phyloP scores from a whole-genome alignment of 2,888 invertebrate species.

The Notodonta dromedarius region DNA sequence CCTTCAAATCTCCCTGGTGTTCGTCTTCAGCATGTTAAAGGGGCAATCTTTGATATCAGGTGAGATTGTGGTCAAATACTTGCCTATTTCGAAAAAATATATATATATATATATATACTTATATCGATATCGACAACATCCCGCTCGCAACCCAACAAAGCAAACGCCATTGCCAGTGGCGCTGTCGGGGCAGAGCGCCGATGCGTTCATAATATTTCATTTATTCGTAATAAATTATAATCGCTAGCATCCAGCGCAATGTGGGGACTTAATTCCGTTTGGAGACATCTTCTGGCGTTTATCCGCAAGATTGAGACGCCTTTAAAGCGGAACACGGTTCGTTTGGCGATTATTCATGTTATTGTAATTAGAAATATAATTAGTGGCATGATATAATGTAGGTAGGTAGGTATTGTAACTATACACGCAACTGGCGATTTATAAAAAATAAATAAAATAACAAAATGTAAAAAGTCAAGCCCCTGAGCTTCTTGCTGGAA shows the following conservation, averaged over 20 bases:
- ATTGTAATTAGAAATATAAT: background rate
- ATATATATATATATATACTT: too few species aligned
- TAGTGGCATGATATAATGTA: background rate
- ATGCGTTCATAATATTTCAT: conserved; percentile 85
- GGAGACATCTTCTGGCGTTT: conserved; percentile 26
- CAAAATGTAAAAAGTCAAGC: too few species aligned
- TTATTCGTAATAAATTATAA: conserved; percentile 85
- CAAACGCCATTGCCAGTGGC: conserved; percentile 84
- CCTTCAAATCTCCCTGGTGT: too few species aligned
- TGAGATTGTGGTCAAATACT: too few species aligned
- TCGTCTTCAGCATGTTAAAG: too few species aligned
- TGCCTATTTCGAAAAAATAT: too few species aligned
- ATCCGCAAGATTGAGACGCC: conserved; percentile 7
- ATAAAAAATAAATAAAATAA: too few species aligned
- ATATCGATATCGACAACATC: conserved; percentile 32
- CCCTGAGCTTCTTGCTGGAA: too few species aligned
- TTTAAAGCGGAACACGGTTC: conserved; percentile 19
- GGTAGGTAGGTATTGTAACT: too few species aligned
- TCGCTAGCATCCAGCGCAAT: conserved; percentile 54
- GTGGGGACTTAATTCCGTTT: conserved; percentile 58
- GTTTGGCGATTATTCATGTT: conserved; percentile 14
- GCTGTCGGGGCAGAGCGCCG: conserved; percentile 80
- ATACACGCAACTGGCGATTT: too few species aligned
- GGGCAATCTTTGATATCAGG: too few species aligned
- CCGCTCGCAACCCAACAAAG: conserved; percentile 71